Evolutionary conservation across 2,113 vertebrate genomes (phyloP).

Genomic region (Spheniscus mendiculus): DNA sequence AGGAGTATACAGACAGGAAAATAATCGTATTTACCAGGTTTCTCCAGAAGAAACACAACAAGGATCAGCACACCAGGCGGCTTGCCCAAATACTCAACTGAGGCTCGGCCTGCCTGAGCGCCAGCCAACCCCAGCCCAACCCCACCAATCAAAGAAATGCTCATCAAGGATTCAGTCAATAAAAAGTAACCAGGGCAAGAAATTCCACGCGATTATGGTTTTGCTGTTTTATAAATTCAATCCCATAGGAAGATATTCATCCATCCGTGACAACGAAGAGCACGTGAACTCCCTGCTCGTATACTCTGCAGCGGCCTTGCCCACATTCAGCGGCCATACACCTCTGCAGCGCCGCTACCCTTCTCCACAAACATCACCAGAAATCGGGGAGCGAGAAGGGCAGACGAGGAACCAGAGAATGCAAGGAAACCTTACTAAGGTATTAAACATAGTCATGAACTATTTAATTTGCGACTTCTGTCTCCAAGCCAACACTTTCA

Average conservation of each 20-base stretch:
- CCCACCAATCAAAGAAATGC: background rate
- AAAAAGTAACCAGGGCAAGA: background rate
- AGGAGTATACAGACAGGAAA: background rate
- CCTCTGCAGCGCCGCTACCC: background rate
- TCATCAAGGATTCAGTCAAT: background rate
- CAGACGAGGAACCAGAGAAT: fast-evolving
- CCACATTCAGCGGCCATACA: no score
- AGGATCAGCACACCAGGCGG: background rate
- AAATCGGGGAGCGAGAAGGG: background rate
- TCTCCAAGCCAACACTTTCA: background rate
- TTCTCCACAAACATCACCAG: background rate
- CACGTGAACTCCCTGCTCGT: fast-evolving
- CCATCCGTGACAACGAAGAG: fast-evolving
- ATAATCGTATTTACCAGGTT: background rate
- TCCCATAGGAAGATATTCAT: background rate
- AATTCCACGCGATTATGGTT: fast-evolving
- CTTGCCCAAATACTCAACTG: background rate
- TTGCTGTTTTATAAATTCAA: background rate
- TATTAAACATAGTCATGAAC: background rate
- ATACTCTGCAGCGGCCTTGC: fast-evolving
- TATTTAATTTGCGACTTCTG: background rate
- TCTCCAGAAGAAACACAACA: background rate
- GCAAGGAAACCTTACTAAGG: background rate
- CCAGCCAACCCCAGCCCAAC: background rate
- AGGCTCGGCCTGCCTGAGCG: background rate